Conservation (phyloP, 2,113 vertebrate species). For the Campylorhamphus procurvoides region DNA sequence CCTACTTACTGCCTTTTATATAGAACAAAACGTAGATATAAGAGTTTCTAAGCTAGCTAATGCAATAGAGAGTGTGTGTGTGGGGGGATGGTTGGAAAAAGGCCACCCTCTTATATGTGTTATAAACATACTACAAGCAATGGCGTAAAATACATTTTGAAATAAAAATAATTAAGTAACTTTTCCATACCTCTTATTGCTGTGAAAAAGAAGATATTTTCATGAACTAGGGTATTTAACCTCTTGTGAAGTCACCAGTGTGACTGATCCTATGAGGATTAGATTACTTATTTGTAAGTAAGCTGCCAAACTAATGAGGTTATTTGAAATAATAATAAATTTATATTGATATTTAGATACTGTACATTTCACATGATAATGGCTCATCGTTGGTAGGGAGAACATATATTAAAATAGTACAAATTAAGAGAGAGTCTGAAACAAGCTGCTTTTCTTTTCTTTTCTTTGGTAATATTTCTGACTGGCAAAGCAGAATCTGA, state of each 20-base stretch:
- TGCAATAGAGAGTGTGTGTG: neutral
- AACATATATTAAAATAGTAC: neutral
- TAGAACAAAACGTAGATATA: neutral
- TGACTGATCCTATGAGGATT: neutral
- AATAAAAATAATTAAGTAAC: neutral
- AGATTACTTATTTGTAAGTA: neutral
- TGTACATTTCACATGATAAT: neutral
- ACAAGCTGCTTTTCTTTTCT: neutral
- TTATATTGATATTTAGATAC: neutral
- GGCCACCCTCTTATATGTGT: accelerated
- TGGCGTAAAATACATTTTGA: neutral
- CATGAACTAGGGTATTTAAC: neutral
- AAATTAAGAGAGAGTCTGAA: neutral
- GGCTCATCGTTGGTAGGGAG: neutral
- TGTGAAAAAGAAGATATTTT: neutral
- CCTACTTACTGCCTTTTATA: neutral
- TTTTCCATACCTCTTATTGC: neutral
- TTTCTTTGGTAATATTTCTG: neutral
- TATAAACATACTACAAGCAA: neutral
- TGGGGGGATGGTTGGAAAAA: neutral
- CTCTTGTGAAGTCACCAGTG: neutral
- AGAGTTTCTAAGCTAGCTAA: neutral
- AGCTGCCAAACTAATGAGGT: neutral
- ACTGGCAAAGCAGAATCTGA: neutral
- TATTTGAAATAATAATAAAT: neutral